A percentile compares a stretch with the other conserved stretches of the same genome.
phyloP scores from a whole-genome alignment of 2,113 vertebrate genomes.

The Myotis davidii region DNA sequence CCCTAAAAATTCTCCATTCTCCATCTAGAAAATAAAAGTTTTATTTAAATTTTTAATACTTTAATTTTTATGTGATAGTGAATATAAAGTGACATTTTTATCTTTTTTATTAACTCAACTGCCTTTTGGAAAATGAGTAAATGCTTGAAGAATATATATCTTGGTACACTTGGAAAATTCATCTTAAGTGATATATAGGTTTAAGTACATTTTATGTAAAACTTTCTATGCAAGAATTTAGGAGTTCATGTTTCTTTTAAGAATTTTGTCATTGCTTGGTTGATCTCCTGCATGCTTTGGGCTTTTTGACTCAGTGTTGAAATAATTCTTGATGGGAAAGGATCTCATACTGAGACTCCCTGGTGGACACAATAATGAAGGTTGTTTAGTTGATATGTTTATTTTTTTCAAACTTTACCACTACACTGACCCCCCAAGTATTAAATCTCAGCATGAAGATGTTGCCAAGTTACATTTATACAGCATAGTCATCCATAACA shows the following conservation, averaged over 20 bases:
- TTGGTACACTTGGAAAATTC: neutral
- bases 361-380: slow-evolving; percentile 56
- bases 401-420: slow-evolving; percentile 41
- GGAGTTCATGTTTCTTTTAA: slow-evolving; percentile 7
- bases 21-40: neutral
- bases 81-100: slow-evolving; percentile 13
- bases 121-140: slow-evolving; percentile 23
- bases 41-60: neutral
- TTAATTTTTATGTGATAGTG: slow-evolving; percentile 4
- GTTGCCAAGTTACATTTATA: slow-evolving; percentile 37
- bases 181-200: neutral
- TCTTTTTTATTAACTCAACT: neutral
- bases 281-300: neutral
- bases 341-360: slow-evolving; percentile 48
- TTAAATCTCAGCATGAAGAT: slow-evolving; percentile 64
- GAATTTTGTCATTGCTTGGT: neutral
- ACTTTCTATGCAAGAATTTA: neutral
- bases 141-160: neutral
- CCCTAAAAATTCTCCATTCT: neutral
- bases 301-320: slow-evolving; percentile 34
- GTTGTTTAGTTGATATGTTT: slow-evolving; percentile 47
- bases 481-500: slow-evolving; percentile 11
- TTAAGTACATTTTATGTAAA: slow-evolving; percentile 13
- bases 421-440: slow-evolving; percentile 36
- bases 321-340: slow-evolving; percentile 47